phyloP scores from a whole-genome alignment of 2,113 vertebrate genomes.

The Pogona vitticeps region DNA sequence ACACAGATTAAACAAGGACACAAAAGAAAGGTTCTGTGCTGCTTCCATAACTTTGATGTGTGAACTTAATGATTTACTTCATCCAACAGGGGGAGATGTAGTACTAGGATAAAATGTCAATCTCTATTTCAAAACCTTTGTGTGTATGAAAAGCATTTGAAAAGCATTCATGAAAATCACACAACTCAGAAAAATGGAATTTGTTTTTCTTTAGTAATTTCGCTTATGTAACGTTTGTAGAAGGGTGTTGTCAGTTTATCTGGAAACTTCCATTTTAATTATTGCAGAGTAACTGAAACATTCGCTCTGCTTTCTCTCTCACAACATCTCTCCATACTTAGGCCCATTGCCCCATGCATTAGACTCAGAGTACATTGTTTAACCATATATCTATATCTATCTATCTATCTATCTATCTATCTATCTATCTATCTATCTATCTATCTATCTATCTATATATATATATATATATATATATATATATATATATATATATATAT shows the following conservation, averaged over 20 bases:
- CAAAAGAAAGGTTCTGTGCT: slow-evolving; percentile 82
- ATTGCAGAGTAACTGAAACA: not conserved
- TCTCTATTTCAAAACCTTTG: not conserved
- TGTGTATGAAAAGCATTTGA: not conserved
- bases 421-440: too few species aligned
- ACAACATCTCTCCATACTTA: not conserved
- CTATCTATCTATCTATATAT: too few species aligned
- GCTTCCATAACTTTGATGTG: slow-evolving; percentile 45
- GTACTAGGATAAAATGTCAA: slow-evolving; percentile 41
- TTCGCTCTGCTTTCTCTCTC: not conserved
- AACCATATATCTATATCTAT: too few species aligned
- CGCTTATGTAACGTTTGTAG: not conserved
- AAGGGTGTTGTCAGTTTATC: not conserved
- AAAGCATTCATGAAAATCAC: not conserved
- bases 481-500: too few species aligned
- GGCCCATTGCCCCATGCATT: not conserved
- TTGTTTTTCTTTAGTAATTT: not conserved
- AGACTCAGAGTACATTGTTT: not conserved
- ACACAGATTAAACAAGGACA: slow-evolving; percentile 83
- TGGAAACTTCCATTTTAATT: not conserved
- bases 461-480: too few species aligned
- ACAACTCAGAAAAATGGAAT: not conserved
- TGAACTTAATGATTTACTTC: slow-evolving; percentile 48
- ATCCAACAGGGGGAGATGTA: slow-evolving; percentile 69
- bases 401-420: too few species aligned